Evolutionary conservation across 2,888 invertebrate genomes (phyloP), one percentile per base, ranked within the genome.

Genomic region (Netelia inedita): DNA sequence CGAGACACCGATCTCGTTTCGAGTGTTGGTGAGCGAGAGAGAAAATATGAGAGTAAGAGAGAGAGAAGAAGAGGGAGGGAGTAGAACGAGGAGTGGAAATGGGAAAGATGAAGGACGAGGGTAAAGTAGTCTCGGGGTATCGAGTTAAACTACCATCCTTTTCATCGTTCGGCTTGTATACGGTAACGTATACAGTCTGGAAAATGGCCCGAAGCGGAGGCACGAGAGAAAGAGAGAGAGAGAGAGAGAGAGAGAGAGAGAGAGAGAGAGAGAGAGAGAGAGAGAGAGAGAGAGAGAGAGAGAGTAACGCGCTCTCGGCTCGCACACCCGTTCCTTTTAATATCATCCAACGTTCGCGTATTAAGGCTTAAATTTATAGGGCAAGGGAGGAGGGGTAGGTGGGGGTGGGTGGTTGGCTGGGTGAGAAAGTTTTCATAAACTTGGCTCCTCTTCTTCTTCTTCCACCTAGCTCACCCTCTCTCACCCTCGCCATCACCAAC

Each of bases 311-410:
- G 59, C 72, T 46, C 43, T 19, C 55, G 19, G 68, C 55, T 78
- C 46, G 80, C 79, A 68, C 74, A 71, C 55, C 71, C 79, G 83
- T 89, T 86, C 83, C 75, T 89, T 87, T 87, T 87, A 89, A 89
- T 88, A 88, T 88, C 87, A 89, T 87, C 87, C 88, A 82, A 71
- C 85, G 88, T 85, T 88, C 81, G 82, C 86, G 87, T 88, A 90
- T 91, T 88, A 90, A 89, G 89, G 87, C 75, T 87, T 23, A 89
- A 90, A 92, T 92, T 92, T 92, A 92, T 92, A 88, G 89, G 87
- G 86, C 85, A 9, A 16, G n/a, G n/a, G n/a, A n/a, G n/a, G n/a
- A 66, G 90, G 91, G 28, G 3, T n/a, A n/a, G 28, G 28, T 28
- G 28, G 2, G 23, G 23, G 23, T 23, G 90, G 90, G n/a, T n/a